A percentile compares a stretch with the other conserved stretches of the same genome.
Evolutionary conservation across 1,140 invertebrate species (phyloP).

Genomic region (Bombus pyrosoma): DNA sequence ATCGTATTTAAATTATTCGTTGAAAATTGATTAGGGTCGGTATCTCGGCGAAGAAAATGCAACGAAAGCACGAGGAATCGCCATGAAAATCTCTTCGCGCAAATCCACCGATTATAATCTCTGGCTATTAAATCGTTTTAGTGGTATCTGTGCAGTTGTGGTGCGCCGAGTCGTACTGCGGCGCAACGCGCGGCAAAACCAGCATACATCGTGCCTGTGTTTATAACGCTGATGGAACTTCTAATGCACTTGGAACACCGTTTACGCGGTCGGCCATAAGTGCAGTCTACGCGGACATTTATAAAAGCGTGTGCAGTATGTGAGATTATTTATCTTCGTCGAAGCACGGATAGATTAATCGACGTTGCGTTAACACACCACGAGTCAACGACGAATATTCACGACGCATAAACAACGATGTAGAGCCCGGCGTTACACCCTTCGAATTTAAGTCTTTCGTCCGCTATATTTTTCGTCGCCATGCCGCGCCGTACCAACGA

Average conservation of each 20-base stretch:
- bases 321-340: conserved; percentile 53
- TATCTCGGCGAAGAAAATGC: neutral
- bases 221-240: conserved; percentile 60
- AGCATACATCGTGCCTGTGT: conserved; percentile 30
- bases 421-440: too few species aligned
- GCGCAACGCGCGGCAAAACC: neutral
- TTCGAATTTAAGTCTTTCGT: too few species aligned
- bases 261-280: conserved; percentile 48
- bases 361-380: neutral
- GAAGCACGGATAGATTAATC: conserved; percentile 15
- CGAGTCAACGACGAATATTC: too few species aligned
- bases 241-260: conserved; percentile 54
- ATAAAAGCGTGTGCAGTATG: neutral
- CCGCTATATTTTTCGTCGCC: too few species aligned
- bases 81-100: neutral
- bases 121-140: conserved; percentile 36
- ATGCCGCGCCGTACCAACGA: too few species aligned
- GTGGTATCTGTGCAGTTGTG: conserved; percentile 14
- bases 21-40: neutral
- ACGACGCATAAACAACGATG: too few species aligned
- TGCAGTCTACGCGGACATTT: conserved; percentile 35
- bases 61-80: neutral
- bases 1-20: neutral
- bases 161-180: neutral
- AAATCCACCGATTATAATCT: neutral